A percentile compares a stretch with the other conserved stretches of the same genome.
These are phyloP conservation scores for Folsomia candida DNA, from an alignment of 2,888 invertebrate species.

Conservation along the genomic window DNA sequence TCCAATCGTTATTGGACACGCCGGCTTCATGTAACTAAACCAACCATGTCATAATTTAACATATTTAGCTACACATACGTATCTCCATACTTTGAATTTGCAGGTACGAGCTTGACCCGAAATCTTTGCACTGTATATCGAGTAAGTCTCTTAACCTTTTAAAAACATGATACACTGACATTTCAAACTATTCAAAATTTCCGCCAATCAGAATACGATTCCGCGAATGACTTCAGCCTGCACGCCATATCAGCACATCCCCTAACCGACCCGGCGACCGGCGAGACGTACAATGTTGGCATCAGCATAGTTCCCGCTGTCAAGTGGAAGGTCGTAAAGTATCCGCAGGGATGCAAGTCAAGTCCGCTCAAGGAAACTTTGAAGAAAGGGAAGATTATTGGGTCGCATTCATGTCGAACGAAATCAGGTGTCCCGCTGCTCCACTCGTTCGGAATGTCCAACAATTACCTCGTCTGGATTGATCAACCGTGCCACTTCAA, in stretches of 20 bases:
- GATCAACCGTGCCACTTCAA: conserved; percentile 17
- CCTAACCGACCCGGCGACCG: neutral
- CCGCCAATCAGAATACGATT: conserved; percentile 5
- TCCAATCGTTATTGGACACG: conserved; percentile 9
- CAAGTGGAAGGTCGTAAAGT: conserved; percentile 11
- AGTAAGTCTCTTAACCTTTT: no score
- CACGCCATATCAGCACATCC: conserved; percentile 5
- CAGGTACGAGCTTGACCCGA: conserved; percentile 6
- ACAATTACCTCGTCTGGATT: no score
- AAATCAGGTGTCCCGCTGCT: neutral
- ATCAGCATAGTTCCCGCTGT: conserved; percentile 5
- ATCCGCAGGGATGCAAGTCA: neutral
- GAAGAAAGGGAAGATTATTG: neutral
- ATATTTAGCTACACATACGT: no score
- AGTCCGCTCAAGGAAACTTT: neutral
- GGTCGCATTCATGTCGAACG: neutral
- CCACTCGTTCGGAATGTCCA: conserved; percentile 14
- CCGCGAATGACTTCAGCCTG: conserved; percentile 12
- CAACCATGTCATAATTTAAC: no score
- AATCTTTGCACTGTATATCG: neutral
- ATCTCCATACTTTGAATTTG: no score
- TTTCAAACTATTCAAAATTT: no score
- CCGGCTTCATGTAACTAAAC: conserved; percentile 11
- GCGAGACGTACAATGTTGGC: conserved; percentile 3
- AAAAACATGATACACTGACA: no score